These are phyloP conservation scores for Onychorhynchus coronatus DNA, from an alignment of 2,113 vertebrate species.

Conservation along the genomic window DNA sequence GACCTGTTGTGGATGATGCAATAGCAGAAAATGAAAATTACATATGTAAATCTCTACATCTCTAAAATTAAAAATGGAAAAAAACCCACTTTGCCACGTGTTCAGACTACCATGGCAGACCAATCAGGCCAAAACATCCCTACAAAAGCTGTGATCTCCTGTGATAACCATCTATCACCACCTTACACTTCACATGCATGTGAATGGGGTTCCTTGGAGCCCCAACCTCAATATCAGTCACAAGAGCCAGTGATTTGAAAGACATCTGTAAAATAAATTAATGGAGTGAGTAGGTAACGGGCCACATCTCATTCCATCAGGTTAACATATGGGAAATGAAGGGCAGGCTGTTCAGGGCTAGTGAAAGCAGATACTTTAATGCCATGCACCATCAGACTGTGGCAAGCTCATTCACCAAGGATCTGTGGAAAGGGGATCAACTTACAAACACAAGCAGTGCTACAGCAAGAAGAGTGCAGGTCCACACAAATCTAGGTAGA, in stretches of 20 bases:
- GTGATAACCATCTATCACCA: neutral
- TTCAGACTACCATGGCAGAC: neutral
- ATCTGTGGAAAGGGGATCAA: accelerated
- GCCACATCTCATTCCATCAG: accelerated
- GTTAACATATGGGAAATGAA: neutral
- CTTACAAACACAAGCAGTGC: neutral
- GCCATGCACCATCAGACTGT: neutral
- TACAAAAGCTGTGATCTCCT: neutral
- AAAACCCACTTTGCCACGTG: accelerated
- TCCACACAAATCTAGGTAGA: neutral
- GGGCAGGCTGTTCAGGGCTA: neutral
- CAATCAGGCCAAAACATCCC: neutral
- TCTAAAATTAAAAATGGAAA: neutral
- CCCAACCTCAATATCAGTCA: neutral
- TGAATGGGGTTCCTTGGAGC: neutral
- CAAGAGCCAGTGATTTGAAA: neutral
- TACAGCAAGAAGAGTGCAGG: neutral
- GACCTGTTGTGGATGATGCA: neutral
- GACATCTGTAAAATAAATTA: neutral
- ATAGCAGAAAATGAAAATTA: neutral
- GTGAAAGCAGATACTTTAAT: neutral
- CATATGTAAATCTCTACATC: neutral
- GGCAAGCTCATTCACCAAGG: neutral
- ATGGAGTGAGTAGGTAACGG: neutral
- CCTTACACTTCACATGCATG: neutral